Conservation (phyloP, 1,140 invertebrate genomes). For the Cydia fagiglandana region DNA sequence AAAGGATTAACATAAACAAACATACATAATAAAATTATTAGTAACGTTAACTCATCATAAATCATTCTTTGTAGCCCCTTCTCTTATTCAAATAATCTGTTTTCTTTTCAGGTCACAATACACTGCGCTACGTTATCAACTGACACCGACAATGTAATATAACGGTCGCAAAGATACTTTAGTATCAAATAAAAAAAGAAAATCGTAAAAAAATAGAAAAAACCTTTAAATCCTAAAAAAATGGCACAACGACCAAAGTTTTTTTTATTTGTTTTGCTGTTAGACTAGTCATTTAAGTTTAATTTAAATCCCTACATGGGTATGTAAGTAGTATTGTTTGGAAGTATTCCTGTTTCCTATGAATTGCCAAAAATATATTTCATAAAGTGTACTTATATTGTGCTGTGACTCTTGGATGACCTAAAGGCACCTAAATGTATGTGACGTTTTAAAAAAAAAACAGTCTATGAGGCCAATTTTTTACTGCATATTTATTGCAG, state of each 20-base stretch:
- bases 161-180: constrained; percentile 45
- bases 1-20: too few species aligned
- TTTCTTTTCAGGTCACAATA: constrained; percentile 51
- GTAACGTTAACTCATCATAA: not conserved
- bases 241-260: constrained; percentile 78
- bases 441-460: not conserved
- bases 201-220: constrained; percentile 60
- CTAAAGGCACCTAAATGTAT: constrained; percentile 15
- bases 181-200: constrained; percentile 42
- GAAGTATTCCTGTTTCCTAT: constrained; percentile 37
- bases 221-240: constrained; percentile 71
- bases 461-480: not conserved
- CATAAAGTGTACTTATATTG: constrained; percentile 1
- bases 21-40: too few species aligned
- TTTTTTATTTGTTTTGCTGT: constrained; percentile 57
- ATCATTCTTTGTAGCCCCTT: too few species aligned
- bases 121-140: constrained; percentile 50
- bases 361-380: constrained; percentile 34
- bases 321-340: constrained; percentile 37
- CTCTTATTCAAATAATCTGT: not conserved
- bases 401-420: constrained; percentile 24
- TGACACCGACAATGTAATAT: constrained; percentile 71
- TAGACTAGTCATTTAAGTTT: constrained; percentile 61
- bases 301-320: constrained; percentile 26
- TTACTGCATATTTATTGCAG: not conserved